Evolutionary conservation across 2,888 invertebrate species (phyloP), one percentile per base, ranked within the genome.

Genomic region (Amiota communis): DNA sequence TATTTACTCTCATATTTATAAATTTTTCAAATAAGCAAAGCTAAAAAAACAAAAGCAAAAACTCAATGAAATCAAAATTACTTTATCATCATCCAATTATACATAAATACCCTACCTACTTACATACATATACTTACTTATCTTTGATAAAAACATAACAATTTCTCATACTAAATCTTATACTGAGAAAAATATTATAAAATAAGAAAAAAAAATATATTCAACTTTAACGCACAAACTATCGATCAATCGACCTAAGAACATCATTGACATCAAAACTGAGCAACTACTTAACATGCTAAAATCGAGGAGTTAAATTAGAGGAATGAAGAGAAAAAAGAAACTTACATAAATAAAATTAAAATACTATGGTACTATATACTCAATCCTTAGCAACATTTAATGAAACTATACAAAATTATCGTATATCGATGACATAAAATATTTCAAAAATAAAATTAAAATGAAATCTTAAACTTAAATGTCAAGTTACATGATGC

Each of bases 271-370:
- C 36, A 51, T 13, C 46, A 61, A n/a, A n/a, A 13, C 20, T 36
- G 36, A 36, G 20, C 36, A 36, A 36, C 6, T 36, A 36, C 36
- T 36, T 4, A 36, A 36, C 36, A 36, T 36, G 36, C 36, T 4
- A 36, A 36, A 6, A 36, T 36, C 36, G 6, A 6, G 8, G 36
- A 36, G 36, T 36, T 36, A 23, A 23, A 23, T 23, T 23, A 23
- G 3, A 36, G 36, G 36, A 36, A 6, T 6, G 70, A 68, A 48
- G 73, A 74, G 15, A 13, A 11, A n/a, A 59, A n/a, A 70, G 64
- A 74, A 74, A 73, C 74, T 80, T 59, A 59, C 72, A 75, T 59
- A 78, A 74, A 74, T 71, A 71, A 71, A 23, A 74, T 20, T 69
- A 77, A 73, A 59, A 59, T 68, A 13, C 36, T 23, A 13, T 36